These are phyloP conservation scores for Sapayoa aenigma DNA, from an alignment of 2,113 vertebrate species.

Conservation along the genomic window DNA sequence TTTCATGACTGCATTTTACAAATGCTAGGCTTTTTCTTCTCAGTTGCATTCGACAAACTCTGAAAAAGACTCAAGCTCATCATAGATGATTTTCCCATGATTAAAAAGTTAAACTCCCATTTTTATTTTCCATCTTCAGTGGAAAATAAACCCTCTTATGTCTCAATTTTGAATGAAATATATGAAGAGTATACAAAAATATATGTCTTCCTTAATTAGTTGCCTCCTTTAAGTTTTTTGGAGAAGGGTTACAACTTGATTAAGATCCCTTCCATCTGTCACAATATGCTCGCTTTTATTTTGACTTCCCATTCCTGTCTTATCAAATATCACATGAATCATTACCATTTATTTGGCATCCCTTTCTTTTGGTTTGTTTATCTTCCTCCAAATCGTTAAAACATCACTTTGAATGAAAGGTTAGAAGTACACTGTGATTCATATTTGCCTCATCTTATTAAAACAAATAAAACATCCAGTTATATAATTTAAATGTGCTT, in stretches of 20 bases:
- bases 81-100: neutral
- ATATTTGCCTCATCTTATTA: constrained; percentile 65
- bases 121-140: neutral
- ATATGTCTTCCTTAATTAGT: constrained; percentile 72
- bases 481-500: constrained; percentile 53
- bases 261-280: constrained; percentile 76
- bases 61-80: neutral
- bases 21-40: neutral
- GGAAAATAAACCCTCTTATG: constrained; percentile 36
- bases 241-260: constrained; percentile 67
- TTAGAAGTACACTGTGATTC: constrained; percentile 75
- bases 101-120: neutral
- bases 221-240: constrained; percentile 69
- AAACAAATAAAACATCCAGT: constrained; percentile 74
- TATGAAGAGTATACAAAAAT: constrained; percentile 58
- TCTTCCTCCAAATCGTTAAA: constrained; percentile 83
- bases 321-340: constrained; percentile 76
- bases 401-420: constrained; percentile 70
- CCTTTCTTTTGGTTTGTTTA: constrained; percentile 71
- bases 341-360: constrained; percentile 71
- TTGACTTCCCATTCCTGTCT: constrained; percentile 75
- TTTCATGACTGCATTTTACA: constrained; percentile 47
- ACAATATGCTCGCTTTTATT: constrained; percentile 77
- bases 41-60: neutral
- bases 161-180: constrained; percentile 56